phyloP scores from a whole-genome alignment of 23 tunicate species.

The Pegea sp. region DNA sequence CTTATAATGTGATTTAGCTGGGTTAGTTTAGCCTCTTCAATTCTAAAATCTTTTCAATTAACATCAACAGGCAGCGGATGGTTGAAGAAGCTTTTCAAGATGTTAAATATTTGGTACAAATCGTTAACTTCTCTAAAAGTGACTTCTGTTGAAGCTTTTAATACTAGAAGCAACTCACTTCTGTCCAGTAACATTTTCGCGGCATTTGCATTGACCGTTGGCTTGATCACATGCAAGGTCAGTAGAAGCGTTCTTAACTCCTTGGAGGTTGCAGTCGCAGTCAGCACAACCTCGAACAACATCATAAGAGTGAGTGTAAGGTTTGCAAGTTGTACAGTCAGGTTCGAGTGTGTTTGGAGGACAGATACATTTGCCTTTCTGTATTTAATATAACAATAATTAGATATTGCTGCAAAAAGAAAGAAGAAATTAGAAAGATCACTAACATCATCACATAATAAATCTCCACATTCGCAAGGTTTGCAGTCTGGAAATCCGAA shows the following conservation, averaged over 20 bases:
- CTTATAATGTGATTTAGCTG: no score
- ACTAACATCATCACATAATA: conserved; percentile 43
- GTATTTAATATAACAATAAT: not conserved
- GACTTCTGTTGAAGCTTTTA: no score
- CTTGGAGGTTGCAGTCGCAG: conserved; percentile 70
- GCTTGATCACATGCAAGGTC: conserved; percentile 42
- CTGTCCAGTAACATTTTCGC: conserved; percentile 55
- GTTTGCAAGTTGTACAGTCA: conserved; percentile 41
- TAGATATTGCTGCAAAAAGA: not conserved
- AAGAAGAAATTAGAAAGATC: not conserved
- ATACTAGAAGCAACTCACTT: no score
- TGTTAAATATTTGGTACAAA: no score
- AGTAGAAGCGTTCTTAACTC: conserved; percentile 29
- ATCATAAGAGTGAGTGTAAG: conserved; percentile 77
- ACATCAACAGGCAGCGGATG: no score
- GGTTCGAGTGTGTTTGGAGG: conserved; percentile 74
- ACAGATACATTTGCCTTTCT: conserved; percentile 83
- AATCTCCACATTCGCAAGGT: conserved; percentile 74
- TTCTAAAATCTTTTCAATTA: no score
- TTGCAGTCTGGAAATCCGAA: conserved; percentile 63
- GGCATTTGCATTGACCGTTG: conserved; percentile 78
- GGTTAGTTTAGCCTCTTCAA: no score
- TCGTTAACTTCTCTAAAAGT: no score
- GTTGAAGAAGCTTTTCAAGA: no score
- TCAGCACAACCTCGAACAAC: conserved; percentile 52